These are phyloP conservation scores for Archilochus colubris DNA, from an alignment of 2,113 vertebrate genomes.

Conservation along the genomic window DNA sequence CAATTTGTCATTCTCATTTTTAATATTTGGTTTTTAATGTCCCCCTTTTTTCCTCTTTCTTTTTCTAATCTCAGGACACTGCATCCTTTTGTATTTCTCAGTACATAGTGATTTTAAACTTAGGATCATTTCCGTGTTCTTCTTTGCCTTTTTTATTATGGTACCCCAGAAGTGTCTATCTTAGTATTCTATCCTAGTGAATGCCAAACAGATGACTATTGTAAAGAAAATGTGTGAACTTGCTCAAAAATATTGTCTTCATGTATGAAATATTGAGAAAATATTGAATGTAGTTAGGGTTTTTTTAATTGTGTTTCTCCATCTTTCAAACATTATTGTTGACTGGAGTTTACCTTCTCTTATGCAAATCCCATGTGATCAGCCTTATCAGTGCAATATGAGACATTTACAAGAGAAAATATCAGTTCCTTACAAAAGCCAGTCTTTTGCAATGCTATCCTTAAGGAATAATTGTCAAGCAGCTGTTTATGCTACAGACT, in stretches of 20 bases:
- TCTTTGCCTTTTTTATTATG: not conserved
- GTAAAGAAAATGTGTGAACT: not conserved
- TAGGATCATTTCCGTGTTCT: not conserved
- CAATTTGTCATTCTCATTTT: not conserved
- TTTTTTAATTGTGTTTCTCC: not conserved
- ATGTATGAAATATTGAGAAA: not conserved
- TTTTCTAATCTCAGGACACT: not conserved
- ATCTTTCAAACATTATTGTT: not conserved
- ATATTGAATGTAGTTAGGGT: not conserved
- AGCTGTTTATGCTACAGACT: not conserved
- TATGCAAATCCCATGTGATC: not conserved
- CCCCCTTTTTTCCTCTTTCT: not conserved
- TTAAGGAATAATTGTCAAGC: not conserved
- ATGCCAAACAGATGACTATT: not conserved
- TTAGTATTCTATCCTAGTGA: not conserved
- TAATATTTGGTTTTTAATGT: not conserved
- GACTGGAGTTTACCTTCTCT: not conserved
- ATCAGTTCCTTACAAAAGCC: not conserved
- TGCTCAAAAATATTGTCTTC: not conserved
- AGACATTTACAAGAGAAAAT: not conserved
- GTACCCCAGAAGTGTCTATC: not conserved
- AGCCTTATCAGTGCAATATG: not conserved
- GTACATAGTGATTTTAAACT: not conserved
- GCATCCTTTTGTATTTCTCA: not conserved
- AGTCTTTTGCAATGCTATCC: not conserved